Evolutionary conservation across 2,888 invertebrate genomes (phyloP), one percentile per base, ranked within the genome.

Genomic region (Malacosoma neustria): DNA sequence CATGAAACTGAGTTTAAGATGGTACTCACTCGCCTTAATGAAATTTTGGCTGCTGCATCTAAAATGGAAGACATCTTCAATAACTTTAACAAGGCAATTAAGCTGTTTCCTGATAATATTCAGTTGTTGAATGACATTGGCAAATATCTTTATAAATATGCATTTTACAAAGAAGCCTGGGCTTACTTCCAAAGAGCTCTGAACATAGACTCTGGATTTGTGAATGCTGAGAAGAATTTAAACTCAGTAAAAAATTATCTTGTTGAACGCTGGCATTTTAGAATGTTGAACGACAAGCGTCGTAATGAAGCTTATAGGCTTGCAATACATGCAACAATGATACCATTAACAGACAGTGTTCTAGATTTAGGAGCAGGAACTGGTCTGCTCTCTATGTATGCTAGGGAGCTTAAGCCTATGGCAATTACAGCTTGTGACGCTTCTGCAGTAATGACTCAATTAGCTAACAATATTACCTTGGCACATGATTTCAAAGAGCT

Each of bases 321-420:
- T 36, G 94, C 93, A 0, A 91, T 95, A 42, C 56, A 61, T 11
- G 74, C 85, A 38, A 86, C 79, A 41, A 63, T 92, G 2, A 77
- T 77, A 34, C 61, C 70, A 3, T 52, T 68, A 14, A 54, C 50
- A 29, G 82, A 87, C 35, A 81, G 72, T 43, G 89, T 94, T 11
- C 66, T 94, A 29, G 94, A 95, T 61, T 87, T 95, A 47, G 95
- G 94, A 1, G 88, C 92, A 29, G 95, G 95, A 1, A 92, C 92
- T 42, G 94, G 94, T 0, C 64, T 95, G 13, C 72, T 95, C 15
- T 90, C 92, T 48, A 69, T 94, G 52, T 92, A 90, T 71, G 91
- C 92, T 6, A 69, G 65, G 33, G 77, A 87, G 57, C 79, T 84
- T 37, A 82, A 85, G 2, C 89, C 90, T 1, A 62, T 67, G 37